Evolutionary conservation across 2,113 vertebrate genomes (phyloP), one percentile per base, ranked within the genome.

Genomic region (Reinhardtius hippoglossoides): DNA sequence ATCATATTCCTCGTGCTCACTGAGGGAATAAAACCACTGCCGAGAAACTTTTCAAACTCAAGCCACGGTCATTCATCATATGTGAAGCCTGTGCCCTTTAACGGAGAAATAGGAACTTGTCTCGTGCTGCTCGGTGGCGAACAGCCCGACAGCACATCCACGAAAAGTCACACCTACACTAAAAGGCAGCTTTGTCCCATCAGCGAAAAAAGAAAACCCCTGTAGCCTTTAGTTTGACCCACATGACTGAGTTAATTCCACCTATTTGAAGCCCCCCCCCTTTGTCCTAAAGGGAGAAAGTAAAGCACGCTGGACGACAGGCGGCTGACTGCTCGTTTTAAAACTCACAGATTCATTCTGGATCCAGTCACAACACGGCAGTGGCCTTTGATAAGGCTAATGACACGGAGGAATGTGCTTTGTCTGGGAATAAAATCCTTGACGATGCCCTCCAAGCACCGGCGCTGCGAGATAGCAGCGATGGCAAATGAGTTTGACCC

Each of bases 41-140:
- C 70, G 48, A 69, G 58, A 46, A 82, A 62, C 78, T 63, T 85
- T 79, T 77, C 65, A 73, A 80, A 70, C 68, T 75, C 52, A 71
- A 84, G 64, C 74, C 57, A 0, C 0, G 26, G 65, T 12, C 82
- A 67, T 84, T 89, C 67, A 82, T 92, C 88, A 83, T 73, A 46
- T 74, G 69, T 79, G 77, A 87, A 73, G 71, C 16, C 54, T 31
- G 60, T 87, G 83, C 67, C 85, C 83, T 90, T 89, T 88, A 9
- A 1, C 37, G 62, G 9, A 67, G 68, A 83, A 74, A 61, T 14
- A 61, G 31, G 26, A 83, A 76, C 15, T 72, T 4, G 59, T 72
- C 50, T 69, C 48, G 1, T 44, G 62, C 50, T 78, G 63, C 59
- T 82, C 46, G 1, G 37, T 8, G 23, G 46, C 46, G 37, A 81